Evolutionary conservation across 2,797 vertebrate genomes (phyloP).

Genomic region (Syndactyla subalaris): DNA sequence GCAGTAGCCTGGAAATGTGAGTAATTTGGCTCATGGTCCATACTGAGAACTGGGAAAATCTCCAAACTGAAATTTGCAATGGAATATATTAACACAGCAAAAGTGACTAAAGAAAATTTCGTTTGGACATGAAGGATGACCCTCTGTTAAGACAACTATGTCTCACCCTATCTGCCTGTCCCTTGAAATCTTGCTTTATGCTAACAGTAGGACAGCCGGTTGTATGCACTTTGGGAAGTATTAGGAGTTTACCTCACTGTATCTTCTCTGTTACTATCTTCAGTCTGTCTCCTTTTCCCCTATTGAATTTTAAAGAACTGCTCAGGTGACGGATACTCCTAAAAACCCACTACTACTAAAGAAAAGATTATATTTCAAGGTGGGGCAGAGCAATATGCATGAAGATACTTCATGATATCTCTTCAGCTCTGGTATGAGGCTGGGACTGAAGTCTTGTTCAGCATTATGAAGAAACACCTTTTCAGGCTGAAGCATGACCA

Average conservation of each 20-base stretch:
- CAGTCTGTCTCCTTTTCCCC: not conserved
- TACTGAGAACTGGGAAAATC: conserved; percentile 14
- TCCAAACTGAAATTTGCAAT: conserved; percentile 33
- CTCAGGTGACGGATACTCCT: not conserved
- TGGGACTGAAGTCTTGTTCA: not conserved
- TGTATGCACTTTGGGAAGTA: not conserved
- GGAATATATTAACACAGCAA: not conserved
- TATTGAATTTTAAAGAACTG: not conserved
- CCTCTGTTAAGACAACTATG: not conserved
- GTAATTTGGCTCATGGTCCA: conserved; percentile 9
- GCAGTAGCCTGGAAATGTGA: conserved; percentile 14
- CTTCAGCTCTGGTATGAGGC: not conserved
- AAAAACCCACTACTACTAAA: not conserved
- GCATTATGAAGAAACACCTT: not conserved
- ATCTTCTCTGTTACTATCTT: not conserved
- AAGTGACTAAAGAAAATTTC: not conserved
- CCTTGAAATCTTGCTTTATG: not conserved
- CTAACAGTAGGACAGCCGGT: not conserved
- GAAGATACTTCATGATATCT: not conserved
- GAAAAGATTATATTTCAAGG: not conserved
- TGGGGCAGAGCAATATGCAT: not conserved
- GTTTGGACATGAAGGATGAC: not conserved
- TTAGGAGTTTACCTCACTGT: not conserved
- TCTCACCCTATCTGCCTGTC: not conserved
- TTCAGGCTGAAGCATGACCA: not conserved